Conservation (phyloP, 2,888 invertebrate species). For the Yponomeuta malinellus region DNA sequence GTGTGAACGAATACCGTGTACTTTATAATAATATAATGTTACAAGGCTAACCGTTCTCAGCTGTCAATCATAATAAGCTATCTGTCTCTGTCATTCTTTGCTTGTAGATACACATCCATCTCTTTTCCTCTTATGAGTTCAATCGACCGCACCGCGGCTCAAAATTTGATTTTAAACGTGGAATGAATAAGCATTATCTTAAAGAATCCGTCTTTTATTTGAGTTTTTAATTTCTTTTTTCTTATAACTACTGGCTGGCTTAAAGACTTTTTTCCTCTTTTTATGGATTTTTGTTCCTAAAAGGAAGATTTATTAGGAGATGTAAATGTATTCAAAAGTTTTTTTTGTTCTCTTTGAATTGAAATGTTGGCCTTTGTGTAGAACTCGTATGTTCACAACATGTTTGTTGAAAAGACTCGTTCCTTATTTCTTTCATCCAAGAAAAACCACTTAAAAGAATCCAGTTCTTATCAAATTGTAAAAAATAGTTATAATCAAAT, state of each 20-base stretch:
- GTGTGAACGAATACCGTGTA: constrained; percentile 68
- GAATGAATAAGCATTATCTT: constrained; percentile 76
- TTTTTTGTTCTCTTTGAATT: constrained; percentile 29
- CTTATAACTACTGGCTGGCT: constrained; percentile 62
- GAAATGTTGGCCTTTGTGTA: constrained; percentile 15
- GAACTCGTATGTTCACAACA: constrained; percentile 1
- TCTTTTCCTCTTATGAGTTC: constrained; percentile 43
- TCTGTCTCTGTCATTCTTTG: constrained; percentile 55
- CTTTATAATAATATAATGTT: constrained; percentile 76
- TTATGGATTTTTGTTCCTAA: constrained; percentile 40
- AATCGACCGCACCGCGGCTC: constrained; percentile 66
- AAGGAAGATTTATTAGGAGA: constrained; percentile 57
- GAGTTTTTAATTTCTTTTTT: constrained; percentile 69
- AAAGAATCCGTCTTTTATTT: constrained; percentile 71
- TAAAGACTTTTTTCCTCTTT: constrained; percentile 45
- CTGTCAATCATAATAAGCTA: constrained; percentile 76
- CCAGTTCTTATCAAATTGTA: no score
- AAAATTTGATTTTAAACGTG: constrained; percentile 76
- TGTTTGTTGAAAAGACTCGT: not conserved
- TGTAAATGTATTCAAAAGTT: constrained; percentile 49
- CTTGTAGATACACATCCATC: constrained; percentile 42
- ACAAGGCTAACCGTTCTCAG: constrained; percentile 76
- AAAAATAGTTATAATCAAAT: no score
- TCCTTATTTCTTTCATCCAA: not conserved
- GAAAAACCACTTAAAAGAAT: no score